Base-by-base conservation (phyloP, 1,140 invertebrate genomes). In the Maconellicoccus hirsutus region DNA sequence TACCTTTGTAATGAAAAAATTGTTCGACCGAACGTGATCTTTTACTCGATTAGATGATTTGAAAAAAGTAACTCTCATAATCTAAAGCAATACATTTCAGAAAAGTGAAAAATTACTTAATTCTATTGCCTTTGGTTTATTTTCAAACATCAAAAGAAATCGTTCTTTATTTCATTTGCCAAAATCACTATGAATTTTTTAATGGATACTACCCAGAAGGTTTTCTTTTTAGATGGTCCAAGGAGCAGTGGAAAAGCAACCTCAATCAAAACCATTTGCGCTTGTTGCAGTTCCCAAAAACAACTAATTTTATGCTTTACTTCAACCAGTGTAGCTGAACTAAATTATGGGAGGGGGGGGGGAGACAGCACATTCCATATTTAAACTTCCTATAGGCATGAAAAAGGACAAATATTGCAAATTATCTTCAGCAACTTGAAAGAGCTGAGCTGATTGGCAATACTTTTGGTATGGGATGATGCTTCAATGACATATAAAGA, bases 181-280 rank as follows among this genome's bases (percentile, higher is more conserved):
- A n/a, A n/a, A n/a, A n/a, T n/a, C 33, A 38, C 33, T 6, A 38
- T 38, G 14, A 38, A 7, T 38, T 7, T 14, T 38, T 14, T 38
- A 38, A 38, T 38, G 33, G 33, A 33, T 33, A 33, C 4, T 33
- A 6, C 29, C 12, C 29, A 33, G 12, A 33, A 12, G 12, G 29
- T 33, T 33, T 52, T 74, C 72, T 79, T 77, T 71, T 29, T 78
- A 8, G 75, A 77, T 72, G 76, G 75, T 10, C 76, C 77, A 26
- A 77, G 77, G 23, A 77, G 78, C 19, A 77, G 76, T 25, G 75
- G 76, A 19, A 77, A 78, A 75, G 78, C 70, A 0, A 33, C 29
- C 72, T 71, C 21, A 8, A 73, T 4, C 71, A 73, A 26, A 77
- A 73, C 63, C 63, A 66, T 1, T 23, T 78, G 12, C 72, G 75